Evolutionary conservation across 2,113 vertebrate genomes (phyloP).

Genomic region (Eulemur rufifrons): DNA sequence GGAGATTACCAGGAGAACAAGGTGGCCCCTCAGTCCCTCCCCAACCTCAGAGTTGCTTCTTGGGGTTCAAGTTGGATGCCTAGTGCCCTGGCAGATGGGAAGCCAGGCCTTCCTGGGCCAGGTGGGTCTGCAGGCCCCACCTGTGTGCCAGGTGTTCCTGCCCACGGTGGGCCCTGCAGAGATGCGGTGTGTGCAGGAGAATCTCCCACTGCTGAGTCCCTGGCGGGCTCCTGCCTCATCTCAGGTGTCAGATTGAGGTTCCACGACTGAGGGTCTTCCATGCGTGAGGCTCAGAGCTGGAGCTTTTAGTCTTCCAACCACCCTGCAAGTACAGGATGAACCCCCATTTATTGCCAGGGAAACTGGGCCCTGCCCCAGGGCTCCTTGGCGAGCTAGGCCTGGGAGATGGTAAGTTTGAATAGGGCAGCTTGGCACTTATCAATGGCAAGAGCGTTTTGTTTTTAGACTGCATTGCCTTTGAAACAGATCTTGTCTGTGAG

Average conservation of each 20-base stretch:
- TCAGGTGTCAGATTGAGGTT: background rate
- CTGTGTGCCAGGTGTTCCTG: background rate
- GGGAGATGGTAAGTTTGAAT: background rate
- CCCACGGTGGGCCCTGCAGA: background rate
- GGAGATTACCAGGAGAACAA: background rate
- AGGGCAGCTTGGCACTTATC: background rate
- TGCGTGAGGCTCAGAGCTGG: background rate
- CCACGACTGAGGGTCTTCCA: background rate
- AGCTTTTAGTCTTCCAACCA: background rate
- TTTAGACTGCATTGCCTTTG: conserved; percentile 4
- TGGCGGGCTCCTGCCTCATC: background rate
- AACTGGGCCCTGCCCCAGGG: background rate
- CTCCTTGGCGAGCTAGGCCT: background rate
- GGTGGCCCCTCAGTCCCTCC: background rate
- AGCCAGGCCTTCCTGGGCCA: background rate
- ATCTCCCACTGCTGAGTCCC: background rate
- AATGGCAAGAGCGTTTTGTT: background rate
- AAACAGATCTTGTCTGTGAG: background rate
- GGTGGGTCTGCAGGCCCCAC: background rate
- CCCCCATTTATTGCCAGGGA: background rate
- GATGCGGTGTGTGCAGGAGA: background rate
- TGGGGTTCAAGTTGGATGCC: background rate
- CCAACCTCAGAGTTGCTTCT: background rate
- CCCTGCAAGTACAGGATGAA: background rate
- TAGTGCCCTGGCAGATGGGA: background rate